A percentile compares a stretch with the other conserved stretches of the same genome.
These are phyloP conservation scores for Acanthococcus lagerstroemiae DNA, from an alignment of 2,888 invertebrate species.

Conservation along the genomic window DNA sequence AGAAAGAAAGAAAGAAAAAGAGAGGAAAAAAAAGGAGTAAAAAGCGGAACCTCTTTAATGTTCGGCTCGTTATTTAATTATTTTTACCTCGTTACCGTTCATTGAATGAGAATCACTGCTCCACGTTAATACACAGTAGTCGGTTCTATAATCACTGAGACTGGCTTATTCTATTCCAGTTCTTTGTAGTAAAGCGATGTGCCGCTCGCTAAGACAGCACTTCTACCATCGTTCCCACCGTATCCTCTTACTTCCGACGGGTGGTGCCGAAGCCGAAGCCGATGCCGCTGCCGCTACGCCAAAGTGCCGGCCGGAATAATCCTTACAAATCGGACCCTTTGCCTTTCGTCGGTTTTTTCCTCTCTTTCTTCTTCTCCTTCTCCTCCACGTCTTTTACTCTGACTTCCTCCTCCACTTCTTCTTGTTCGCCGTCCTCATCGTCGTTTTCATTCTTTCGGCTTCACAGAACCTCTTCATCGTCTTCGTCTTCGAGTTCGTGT, in stretches of 20 bases:
- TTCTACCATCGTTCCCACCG: conserved; percentile 17
- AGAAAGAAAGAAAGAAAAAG: background rate
- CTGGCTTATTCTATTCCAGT: conserved; percentile 21
- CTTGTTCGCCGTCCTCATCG: no score
- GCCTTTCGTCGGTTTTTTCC: background rate
- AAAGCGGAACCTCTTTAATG: background rate
- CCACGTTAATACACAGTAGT: conserved; percentile 15
- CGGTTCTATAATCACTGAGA: conserved; percentile 26
- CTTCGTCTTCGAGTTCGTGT: no score
- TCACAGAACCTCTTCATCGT: no score
- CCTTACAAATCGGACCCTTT: conserved; percentile 21
- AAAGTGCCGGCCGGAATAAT: background rate
- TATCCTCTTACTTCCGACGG: conserved; percentile 20
- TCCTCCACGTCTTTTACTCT: background rate
- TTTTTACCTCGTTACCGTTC: background rate
- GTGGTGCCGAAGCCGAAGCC: background rate
- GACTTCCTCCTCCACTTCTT: no score
- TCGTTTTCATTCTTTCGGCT: no score
- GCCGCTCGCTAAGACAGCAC: conserved; percentile 15
- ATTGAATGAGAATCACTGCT: conserved; percentile 18
- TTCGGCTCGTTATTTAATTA: background rate
- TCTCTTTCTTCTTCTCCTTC: background rate
- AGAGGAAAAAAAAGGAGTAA: background rate
- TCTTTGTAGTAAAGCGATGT: conserved; percentile 26
- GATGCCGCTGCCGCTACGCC: background rate